phyloP scores from a whole-genome alignment of 2,113 vertebrate species.

The Equus przewalskii region DNA sequence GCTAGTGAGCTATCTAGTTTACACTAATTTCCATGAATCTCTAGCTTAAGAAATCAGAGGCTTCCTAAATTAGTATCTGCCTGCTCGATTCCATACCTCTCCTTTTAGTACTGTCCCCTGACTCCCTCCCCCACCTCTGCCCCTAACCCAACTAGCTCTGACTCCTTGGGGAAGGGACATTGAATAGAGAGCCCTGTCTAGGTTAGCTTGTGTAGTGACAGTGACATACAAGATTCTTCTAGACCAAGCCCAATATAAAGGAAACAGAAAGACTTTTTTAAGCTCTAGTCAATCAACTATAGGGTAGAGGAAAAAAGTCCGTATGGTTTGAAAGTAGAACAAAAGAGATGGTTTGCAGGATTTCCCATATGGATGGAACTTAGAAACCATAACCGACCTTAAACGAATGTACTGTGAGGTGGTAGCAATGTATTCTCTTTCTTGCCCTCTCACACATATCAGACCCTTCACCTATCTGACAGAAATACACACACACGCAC shows the following conservation, averaged over 20 bases:
- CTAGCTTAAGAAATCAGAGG: neutral
- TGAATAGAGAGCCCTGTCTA: accelerated
- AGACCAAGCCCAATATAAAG: neutral
- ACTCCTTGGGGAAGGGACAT: too few relatives aligned
- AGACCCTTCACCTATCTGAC: neutral
- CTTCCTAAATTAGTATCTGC: neutral
- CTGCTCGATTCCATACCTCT: neutral
- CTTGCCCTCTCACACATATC: neutral
- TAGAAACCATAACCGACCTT: neutral
- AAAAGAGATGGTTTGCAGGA: neutral
- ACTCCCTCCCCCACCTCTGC: neutral
- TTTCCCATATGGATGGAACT: neutral
- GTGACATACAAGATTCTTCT: neutral
- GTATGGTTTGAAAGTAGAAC: neutral
- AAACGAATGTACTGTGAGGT: neutral
- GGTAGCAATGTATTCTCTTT: neutral
- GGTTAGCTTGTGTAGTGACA: neutral
- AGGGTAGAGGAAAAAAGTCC: neutral
- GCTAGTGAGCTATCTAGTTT: neutral
- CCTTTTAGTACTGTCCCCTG: neutral
- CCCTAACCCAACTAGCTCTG: neutral
- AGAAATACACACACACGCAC: neutral
- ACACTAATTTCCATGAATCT: neutral
- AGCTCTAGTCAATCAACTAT: neutral
- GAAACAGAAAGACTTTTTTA: neutral